Percentiles rank a stretch among this genome's conserved stretches.
phyloP scores from a whole-genome alignment of 1,140 invertebrate species.

The Temnothorax longispinosus region DNA sequence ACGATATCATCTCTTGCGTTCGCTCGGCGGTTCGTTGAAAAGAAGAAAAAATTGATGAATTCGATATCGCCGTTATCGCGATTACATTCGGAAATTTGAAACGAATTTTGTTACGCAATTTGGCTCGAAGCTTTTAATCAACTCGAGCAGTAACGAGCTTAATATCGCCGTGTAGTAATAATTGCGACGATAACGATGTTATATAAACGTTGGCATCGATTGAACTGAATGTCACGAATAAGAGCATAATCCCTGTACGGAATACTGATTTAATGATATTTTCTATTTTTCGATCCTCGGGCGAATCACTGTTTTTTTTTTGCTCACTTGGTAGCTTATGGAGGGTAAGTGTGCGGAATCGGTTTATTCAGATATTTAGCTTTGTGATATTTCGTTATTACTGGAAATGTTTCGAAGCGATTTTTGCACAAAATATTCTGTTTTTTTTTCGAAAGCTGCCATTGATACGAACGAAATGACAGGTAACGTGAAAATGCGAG shows the following conservation, averaged over 20 bases:
- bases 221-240: background rate
- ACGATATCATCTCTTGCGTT: conserved; percentile 14
- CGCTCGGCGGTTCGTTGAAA: conserved; percentile 22
- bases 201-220: conserved; percentile 18
- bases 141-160: conserved; percentile 11
- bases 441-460: conserved; percentile 10
- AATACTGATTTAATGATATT: conserved; percentile 15
- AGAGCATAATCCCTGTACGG: conserved; percentile 14
- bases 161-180: conserved; percentile 13
- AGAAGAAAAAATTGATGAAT: conserved; percentile 19
- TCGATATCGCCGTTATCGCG: conserved; percentile 26
- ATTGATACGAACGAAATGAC: conserved; percentile 7
- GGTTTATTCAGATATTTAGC: conserved; percentile 42
- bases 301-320: background rate
- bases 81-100: conserved; percentile 30
- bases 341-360: background rate
- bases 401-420: background rate
- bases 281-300: conserved; percentile 19
- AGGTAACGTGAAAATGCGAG: conserved; percentile 6
- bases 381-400: background rate
- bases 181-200: conserved; percentile 23
- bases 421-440: background rate
- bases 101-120: conserved; percentile 21
- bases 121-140: conserved; percentile 33
- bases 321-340: background rate